Percentiles rank a stretch among this genome's conserved stretches.
Evolutionary conservation across 2,888 invertebrate genomes (phyloP).

Genomic region (Luperina testacea): DNA sequence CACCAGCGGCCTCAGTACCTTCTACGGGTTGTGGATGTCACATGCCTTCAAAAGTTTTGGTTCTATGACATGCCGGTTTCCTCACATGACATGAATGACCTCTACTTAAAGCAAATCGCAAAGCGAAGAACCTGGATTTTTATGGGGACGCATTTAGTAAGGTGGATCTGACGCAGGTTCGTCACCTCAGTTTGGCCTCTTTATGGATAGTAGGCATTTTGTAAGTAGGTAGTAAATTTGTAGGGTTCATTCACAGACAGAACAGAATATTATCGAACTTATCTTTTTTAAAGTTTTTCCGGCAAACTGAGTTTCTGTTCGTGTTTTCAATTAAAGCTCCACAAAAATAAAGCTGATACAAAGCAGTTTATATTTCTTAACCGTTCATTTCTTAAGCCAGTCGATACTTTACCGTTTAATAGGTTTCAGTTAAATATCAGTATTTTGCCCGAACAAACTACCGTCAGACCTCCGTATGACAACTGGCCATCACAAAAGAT

Average conservation of each 20-base stretch:
- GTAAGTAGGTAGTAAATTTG: not conserved
- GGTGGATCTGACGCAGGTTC: not conserved
- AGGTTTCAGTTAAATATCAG: not conserved
- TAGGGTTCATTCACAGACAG: not conserved
- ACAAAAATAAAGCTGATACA: not conserved
- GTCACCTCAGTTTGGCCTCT: not conserved
- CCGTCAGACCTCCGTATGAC: slow-evolving; percentile 19
- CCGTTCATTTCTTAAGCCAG: not conserved
- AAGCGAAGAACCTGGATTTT: not conserved
- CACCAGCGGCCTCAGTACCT: not conserved
- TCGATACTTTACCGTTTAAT: not conserved
- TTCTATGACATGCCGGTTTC: not conserved
- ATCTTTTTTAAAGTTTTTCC: not conserved
- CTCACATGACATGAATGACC: not conserved
- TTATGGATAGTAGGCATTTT: not conserved
- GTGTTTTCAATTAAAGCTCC: not conserved
- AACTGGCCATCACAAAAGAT: slow-evolving; percentile 30
- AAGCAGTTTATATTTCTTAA: not conserved
- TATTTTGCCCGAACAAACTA: slow-evolving; percentile 23
- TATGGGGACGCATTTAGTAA: not conserved
- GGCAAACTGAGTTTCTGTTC: not conserved
- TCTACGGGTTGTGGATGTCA: not conserved
- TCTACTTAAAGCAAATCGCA: not conserved
- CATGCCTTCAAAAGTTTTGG: not conserved
- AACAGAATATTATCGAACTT: not conserved